Conservation (phyloP, 2,888 invertebrate genomes). For the Apodemia hepburni region DNA sequence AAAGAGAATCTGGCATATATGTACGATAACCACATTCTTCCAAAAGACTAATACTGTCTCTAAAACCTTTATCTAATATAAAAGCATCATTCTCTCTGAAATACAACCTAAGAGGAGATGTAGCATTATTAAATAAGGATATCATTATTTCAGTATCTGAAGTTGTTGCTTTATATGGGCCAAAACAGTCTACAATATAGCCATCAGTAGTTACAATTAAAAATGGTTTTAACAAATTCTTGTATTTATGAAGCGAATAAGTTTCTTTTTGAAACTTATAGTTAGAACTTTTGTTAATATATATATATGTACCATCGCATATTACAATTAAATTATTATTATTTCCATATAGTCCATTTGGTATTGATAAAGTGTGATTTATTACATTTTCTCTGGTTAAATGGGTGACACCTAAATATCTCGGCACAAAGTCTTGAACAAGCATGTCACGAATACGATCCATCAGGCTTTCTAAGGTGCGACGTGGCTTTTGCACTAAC, state of each 20-base stretch:
- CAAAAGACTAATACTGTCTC: too few relatives aligned
- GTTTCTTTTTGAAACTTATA: constrained; percentile 18
- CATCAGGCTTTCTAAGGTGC: constrained; percentile 1
- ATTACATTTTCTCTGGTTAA: neutral
- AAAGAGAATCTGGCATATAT: constrained; percentile 24
- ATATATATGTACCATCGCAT: constrained; percentile 14
- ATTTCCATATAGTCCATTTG: neutral
- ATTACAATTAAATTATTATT: too few relatives aligned
- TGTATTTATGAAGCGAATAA: too few relatives aligned
- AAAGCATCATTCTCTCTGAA: constrained; percentile 20
- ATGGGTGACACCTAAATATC: neutral
- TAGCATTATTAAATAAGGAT: constrained; percentile 20
- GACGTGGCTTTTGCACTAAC: neutral
- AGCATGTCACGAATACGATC: constrained; percentile 1
- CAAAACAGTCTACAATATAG: constrained; percentile 19
- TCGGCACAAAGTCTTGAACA: constrained; percentile 7
- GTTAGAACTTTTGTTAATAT: constrained; percentile 19
- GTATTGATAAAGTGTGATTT: neutral
- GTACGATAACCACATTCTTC: constrained; percentile 12
- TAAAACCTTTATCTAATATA: too few relatives aligned
- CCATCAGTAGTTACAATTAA: constrained; percentile 16
- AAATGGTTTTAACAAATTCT: too few relatives aligned
- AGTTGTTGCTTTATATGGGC: constrained; percentile 25
- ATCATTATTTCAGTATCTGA: constrained; percentile 27
- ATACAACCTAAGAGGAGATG: constrained; percentile 16